phyloP scores from a whole-genome alignment of 2,113 vertebrate species.

The Cranoglanis bouderius region DNA sequence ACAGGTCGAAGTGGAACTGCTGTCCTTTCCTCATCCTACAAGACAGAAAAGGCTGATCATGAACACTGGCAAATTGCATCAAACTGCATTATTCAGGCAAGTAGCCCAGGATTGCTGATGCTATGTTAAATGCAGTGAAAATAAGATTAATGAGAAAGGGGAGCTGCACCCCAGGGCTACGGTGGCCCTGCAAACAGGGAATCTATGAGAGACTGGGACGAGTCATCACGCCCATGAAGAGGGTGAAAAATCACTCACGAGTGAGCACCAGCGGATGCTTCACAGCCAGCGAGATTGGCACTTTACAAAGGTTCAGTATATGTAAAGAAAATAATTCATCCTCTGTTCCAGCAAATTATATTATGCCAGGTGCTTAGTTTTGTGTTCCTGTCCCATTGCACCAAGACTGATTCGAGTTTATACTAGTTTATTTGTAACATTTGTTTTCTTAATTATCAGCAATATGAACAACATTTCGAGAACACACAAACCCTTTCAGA shows the following conservation, averaged over 20 bases:
- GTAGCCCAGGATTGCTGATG: constrained; percentile 68
- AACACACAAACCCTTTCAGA: neutral
- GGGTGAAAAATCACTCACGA: constrained; percentile 42
- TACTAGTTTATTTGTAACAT: neutral
- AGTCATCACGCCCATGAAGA: constrained; percentile 47
- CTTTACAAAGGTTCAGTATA: neutral
- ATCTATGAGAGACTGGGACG: constrained; percentile 49
- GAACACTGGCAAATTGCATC: constrained; percentile 65
- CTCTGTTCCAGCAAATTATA: neutral
- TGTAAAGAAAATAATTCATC: neutral
- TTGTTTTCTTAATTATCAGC: neutral
- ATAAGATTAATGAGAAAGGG: constrained; percentile 70
- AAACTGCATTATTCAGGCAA: constrained; percentile 69
- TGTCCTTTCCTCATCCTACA: constrained; percentile 63
- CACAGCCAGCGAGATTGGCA: neutral
- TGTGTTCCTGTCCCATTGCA: neutral
- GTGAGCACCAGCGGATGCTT: neutral
- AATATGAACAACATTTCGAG: neutral
- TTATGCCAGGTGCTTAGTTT: neutral
- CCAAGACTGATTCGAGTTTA: neutral
- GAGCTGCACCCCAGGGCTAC: constrained; percentile 22
- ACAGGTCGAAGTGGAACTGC: constrained; percentile 52
- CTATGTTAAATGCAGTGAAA: constrained; percentile 71
- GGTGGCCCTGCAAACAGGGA: constrained; percentile 47
- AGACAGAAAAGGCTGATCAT: constrained; percentile 45